phyloP scores from a whole-genome alignment of 1,140 invertebrate species.

The Drosophila punjabiensis region DNA sequence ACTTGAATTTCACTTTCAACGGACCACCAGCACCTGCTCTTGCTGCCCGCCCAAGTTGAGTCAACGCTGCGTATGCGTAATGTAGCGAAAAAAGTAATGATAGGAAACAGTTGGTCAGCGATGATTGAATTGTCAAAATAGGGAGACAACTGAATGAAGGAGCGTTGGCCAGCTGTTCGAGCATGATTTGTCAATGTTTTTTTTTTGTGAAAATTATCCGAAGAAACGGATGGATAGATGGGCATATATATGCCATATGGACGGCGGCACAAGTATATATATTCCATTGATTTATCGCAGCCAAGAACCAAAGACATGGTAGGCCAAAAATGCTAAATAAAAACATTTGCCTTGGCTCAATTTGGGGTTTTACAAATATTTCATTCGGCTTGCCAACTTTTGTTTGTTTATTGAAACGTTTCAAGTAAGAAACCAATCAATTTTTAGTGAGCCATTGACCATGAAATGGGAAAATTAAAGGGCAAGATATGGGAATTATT shows the following conservation, averaged over 20 bases:
- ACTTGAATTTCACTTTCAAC: constrained; percentile 57
- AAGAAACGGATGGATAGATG: constrained; percentile 16
- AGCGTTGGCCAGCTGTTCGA: constrained; percentile 49
- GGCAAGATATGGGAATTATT: background rate
- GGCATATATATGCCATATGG: constrained; percentile 2
- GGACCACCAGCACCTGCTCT: constrained; percentile 30
- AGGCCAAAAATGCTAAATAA: constrained; percentile 31
- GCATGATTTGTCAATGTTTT: constrained; percentile 61
- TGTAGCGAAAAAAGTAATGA: constrained; percentile 10
- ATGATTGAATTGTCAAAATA: constrained; percentile 53
- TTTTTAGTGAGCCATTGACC: constrained; percentile 2
- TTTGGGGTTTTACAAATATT: constrained; percentile 18
- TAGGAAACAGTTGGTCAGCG: constrained; percentile 12
- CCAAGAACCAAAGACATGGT: constrained; percentile 35
- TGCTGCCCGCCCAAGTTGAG: constrained; percentile 37
- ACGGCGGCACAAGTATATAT: constrained; percentile 9
- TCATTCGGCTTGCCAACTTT: constrained; percentile 6
- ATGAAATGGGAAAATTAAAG: background rate
- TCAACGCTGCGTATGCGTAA: constrained; percentile 73
- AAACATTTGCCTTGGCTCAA: constrained; percentile 3
- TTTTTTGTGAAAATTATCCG: constrained; percentile 21
- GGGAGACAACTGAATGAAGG: constrained; percentile 52
- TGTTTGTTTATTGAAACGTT: constrained; percentile 6
- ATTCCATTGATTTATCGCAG: constrained; percentile 62
- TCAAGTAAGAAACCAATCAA: constrained; percentile 7